Evolutionary conservation across 2,888 invertebrate species (phyloP).

Genomic region (Magallana nippona): DNA sequence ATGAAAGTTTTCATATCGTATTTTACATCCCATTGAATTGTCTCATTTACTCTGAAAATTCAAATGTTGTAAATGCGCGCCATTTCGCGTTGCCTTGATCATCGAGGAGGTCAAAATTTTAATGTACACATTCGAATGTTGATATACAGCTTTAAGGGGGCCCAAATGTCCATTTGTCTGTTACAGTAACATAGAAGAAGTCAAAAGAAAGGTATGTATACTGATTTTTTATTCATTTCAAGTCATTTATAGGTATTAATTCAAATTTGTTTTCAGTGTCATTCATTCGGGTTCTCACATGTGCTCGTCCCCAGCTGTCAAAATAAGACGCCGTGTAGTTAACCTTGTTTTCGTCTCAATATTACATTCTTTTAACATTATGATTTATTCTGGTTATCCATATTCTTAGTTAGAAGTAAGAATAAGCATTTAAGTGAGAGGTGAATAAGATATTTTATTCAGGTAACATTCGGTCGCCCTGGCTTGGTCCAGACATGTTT

Average conservation of each 20-base stretch:
- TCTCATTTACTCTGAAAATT: conserved; percentile 13
- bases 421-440: neutral
- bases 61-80: conserved; percentile 49
- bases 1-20: neutral
- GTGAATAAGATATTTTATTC: neutral
- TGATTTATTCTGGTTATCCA: neutral
- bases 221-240: neutral
- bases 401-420: neutral
- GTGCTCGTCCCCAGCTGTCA: conserved; percentile 41
- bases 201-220: conserved; percentile 15
- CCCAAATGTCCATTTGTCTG: neutral
- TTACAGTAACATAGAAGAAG: neutral
- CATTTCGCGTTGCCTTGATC: conserved; percentile 55
- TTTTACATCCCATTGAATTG: neutral
- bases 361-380: neutral
- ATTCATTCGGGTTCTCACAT: conserved; percentile 41
- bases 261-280: conserved; percentile 35
- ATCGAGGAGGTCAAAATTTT: conserved; percentile 45
- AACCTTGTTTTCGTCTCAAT: neutral
- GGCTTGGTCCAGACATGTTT: conserved; percentile 32
- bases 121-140: conserved; percentile 17
- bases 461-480: conserved; percentile 7
- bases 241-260: neutral
- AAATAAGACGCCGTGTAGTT: neutral
- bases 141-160: neutral